Evolutionary conservation across 2,888 invertebrate species (phyloP), one percentile per base, ranked within the genome.

Genomic region (Melanotus villosus): DNA sequence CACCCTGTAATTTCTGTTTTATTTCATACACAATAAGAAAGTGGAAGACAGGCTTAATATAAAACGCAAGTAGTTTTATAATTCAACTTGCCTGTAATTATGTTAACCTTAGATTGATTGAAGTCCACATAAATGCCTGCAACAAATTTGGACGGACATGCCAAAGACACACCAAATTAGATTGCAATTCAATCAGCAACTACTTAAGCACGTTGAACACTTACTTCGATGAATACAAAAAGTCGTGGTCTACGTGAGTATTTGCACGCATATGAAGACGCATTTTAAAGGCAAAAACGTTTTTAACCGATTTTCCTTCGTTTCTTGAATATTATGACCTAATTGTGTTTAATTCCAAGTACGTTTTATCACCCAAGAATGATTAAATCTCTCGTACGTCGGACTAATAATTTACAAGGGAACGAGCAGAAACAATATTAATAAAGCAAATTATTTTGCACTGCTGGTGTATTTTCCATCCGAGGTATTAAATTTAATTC

Each of bases 361-460:
- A n/a, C n/a, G n/a, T n/a, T n/a, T n/a, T n/a, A n/a, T n/a, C n/a
- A n/a, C n/a, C n/a, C n/a, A n/a, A n/a, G n/a, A n/a, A 23, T 30
- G 26, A 50, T 50, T 26, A 50, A 50, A 26, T 26, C 23, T 30
- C 26, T 12, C 19, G 43, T 19, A 30, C 50, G n/a, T 16, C 14
- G 26, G 12, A 26, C 26, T 23, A 23, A 43, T 19, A 19, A 6
- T 43, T 43, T 43, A 19, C 10, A 9, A 16, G 7, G 43, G 19
- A 19, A 19, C 43, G 26, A 30, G 26, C 50, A 50, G 26, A 12
- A 43, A 30, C 16, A 26, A n/a, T 43, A 50, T 50, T 50, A 26
- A 50, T 50, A 26, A 50, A 26, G 50, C n/a, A 26, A 43, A 50
- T 50, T 50, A 30, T 50, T 43, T 50, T 12, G 50, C 26, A n/a